phyloP scores from a whole-genome alignment of 2,113 vertebrate genomes.

The Sylvia atricapilla region DNA sequence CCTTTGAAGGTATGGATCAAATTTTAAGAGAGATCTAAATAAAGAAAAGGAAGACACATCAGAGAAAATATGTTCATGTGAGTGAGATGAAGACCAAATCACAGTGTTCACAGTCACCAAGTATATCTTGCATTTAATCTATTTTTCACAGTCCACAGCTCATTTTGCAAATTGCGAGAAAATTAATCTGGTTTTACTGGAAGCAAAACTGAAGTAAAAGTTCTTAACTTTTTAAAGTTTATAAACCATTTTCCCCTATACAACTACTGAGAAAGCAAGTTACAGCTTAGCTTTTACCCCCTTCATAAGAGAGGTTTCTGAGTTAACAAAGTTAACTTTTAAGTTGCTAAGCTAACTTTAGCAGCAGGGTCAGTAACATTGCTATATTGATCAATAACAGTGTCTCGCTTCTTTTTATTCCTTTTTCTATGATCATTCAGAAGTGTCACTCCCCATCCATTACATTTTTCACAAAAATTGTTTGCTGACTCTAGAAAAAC shows the following conservation, averaged over 20 bases:
- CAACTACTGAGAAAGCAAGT: not conserved
- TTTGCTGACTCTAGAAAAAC: not conserved
- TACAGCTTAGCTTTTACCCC: not conserved
- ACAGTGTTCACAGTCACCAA: not conserved
- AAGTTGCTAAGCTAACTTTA: not conserved
- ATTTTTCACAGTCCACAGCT: not conserved
- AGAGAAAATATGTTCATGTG: not conserved
- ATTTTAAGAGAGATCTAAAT: not conserved
- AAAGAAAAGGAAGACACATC: not conserved
- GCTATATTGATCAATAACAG: not conserved
- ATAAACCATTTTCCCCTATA: not conserved
- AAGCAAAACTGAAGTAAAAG: not conserved
- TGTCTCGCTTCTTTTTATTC: not conserved
- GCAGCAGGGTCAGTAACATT: not conserved
- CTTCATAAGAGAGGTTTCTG: not conserved
- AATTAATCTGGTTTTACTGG: not conserved
- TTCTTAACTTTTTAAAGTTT: not conserved
- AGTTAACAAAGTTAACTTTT: not conserved
- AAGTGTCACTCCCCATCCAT: not conserved
- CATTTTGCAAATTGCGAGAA: not conserved
- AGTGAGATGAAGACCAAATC: not conserved
- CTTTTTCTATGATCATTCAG: not conserved
- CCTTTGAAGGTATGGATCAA: not conserved
- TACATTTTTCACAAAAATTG: not conserved
- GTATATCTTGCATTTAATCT: not conserved